These are phyloP conservation scores for Dryocosmus kuriphilus DNA, from an alignment of 2,888 invertebrate genomes.

Conservation along the genomic window DNA sequence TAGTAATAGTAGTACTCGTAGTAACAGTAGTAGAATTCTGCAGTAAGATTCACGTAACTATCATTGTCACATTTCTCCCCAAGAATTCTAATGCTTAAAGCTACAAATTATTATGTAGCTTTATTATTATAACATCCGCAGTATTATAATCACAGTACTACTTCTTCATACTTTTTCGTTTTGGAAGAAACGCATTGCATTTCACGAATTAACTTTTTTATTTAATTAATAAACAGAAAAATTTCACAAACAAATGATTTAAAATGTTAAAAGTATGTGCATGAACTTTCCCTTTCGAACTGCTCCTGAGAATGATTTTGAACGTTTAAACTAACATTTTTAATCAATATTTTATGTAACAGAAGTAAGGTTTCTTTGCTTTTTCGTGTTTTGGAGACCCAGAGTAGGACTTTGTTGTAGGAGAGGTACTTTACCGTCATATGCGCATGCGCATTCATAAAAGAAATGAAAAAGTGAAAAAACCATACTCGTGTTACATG, in stretches of 20 bases:
- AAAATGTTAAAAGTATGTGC: background rate
- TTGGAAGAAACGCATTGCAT: background rate
- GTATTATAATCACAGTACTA: constrained; percentile 13
- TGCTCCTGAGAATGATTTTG: background rate
- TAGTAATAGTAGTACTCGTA: too few relatives aligned
- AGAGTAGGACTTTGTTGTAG: too few relatives aligned
- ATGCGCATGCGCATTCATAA: too few relatives aligned
- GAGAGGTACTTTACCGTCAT: too few relatives aligned
- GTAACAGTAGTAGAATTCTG: constrained; percentile 57
- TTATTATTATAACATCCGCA: background rate
- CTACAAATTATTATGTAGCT: background rate
- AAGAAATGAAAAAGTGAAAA: too few relatives aligned
- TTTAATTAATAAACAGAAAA: background rate
- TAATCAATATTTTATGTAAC: too few relatives aligned
- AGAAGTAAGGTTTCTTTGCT: too few relatives aligned
- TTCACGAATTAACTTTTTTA: background rate
- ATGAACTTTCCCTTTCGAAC: background rate
- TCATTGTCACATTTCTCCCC: background rate
- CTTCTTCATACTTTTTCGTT: background rate
- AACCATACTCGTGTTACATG: too few relatives aligned
- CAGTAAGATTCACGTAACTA: background rate
- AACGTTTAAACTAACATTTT: background rate
- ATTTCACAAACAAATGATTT: background rate
- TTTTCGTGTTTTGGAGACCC: too few relatives aligned
- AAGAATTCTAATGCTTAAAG: background rate